Conservation (phyloP, 53 echinoderm and acorn worm genomes). For the Astropecten irregularis region DNA sequence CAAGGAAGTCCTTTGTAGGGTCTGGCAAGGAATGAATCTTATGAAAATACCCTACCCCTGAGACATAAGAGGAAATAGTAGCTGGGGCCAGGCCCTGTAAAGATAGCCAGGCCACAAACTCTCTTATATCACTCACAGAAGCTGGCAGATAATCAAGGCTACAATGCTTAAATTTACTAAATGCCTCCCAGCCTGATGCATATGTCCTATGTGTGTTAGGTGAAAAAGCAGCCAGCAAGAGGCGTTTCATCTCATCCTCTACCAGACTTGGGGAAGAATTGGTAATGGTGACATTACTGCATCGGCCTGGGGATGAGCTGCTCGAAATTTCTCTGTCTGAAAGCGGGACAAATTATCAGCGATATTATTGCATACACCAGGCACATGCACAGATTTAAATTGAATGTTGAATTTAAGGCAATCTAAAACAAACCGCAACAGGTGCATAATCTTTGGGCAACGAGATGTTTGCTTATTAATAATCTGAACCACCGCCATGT, state of each 20-base stretch:
- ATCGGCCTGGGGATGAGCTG: background rate
- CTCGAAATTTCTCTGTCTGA: background rate
- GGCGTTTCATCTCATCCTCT: background rate
- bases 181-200: background rate
- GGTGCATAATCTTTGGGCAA: constrained; percentile 19
- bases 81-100: background rate
- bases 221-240: background rate
- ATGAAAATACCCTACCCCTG: background rate
- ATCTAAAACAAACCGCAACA: constrained; percentile 36
- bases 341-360: constrained; percentile 47
- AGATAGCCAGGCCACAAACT: background rate
- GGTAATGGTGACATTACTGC: background rate
- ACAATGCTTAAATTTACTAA: background rate
- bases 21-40: background rate
- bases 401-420: constrained; percentile 28
- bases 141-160: background rate
- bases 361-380: constrained; percentile 23
- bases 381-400: constrained; percentile 2
- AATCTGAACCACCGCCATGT: constrained; percentile 43
- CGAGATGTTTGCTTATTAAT: constrained; percentile 53
- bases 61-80: background rate
- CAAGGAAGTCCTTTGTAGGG: background rate
- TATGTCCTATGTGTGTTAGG: background rate
- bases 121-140: background rate
- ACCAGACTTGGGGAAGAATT: too few species aligned